Base-by-base conservation (phyloP, 2,113 vertebrate species). In the Sitta europaea region DNA sequence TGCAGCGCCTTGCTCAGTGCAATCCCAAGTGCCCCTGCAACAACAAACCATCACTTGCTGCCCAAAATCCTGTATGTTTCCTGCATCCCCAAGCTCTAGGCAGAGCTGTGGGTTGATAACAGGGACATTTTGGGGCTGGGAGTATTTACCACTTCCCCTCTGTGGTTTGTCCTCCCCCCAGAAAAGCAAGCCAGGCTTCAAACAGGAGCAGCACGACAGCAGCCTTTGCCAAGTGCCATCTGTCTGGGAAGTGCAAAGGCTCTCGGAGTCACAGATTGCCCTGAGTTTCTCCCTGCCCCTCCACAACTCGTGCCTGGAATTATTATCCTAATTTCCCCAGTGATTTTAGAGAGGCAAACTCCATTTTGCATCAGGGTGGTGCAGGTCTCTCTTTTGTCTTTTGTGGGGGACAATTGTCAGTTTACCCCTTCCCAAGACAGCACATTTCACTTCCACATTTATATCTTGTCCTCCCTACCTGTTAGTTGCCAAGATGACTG, bases 191-290 rank as follows among this genome's bases (percentile, higher is more conserved):
- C 4, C 45, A 50, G 29, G 23, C 57, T 87, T 53, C 40, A 47
- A 48, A 11, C 25, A 23, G 0, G 0, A 65, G 40, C 9, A 2
- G 33, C 15, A 15, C 0, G 0, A 38, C 70, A 82, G 70, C 57
- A 93, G 58, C 40, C 18, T 42, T 67, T 76, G 55, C 63, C n/a
- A 47, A 82, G 58, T 57, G 58, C 84, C 62, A 62, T 89, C 76
- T 89, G 25, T 63, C 27, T 70, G 62, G 66, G 62, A 78, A 72
- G 33, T 7, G 2, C 61, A 58, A 68, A 77, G 62, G 50, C 18
- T 78, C 74, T 38, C 0, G 1, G 42, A 70, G 38, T 35, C 58
- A 65, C 84, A 85, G 43, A 35, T 58, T 82, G 50, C n/a, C 84
- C 42, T 65, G 38, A 2, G 2, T 27, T 50, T 86, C 27, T 71